Evolutionary conservation across 2,797 vertebrate species (phyloP), one percentile per base, ranked within the genome.

Genomic region (Moxostoma hubbsi): DNA sequence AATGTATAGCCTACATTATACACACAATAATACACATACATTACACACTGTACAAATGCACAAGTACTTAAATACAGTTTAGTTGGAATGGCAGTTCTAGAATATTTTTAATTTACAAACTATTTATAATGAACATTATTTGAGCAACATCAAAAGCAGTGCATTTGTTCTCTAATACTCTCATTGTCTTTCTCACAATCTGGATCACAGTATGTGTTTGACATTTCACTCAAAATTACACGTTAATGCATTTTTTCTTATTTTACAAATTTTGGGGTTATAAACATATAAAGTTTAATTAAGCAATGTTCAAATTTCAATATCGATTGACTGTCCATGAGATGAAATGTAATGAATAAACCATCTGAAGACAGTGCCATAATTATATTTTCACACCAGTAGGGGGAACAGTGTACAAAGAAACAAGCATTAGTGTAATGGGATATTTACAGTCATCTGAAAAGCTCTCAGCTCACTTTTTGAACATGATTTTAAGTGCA

Each of bases 381-480:
- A 86, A 80, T 90, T 93, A 87, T 92, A 83, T 80, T 85, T 87
- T 91, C 83, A 78, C 85, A 89, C 93, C 93, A 93, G 93, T 85
- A 94, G 94, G 93, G 94, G 93, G 93, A 93, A 90, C 88, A 94
- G 89, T 93, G 90, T 86, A 87, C 93, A 88, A 91, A 91, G 89
- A 89, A 93, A 94, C 89, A 82, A 85, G 67, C 73, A 73, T 79
- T 66, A 58, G 70, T 75, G 77, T 67, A 82, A 80, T 71, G 76
- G 73, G 65, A 80, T 67, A 78, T 81, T 79, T 80, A 81, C 79
- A 79, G 82, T 71, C 58, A 75, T 63, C 70, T 80, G 75, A 82
- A 75, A 62, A 80, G 81, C 71, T 74, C 81, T 79, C 57, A 69
- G 63, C 58, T 13, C 12, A 36, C 36, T 4, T 36, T 36, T 36